These are phyloP conservation scores for Corythaeola cristata DNA, from an alignment of 2,113 vertebrate genomes.

Conservation along the genomic window DNA sequence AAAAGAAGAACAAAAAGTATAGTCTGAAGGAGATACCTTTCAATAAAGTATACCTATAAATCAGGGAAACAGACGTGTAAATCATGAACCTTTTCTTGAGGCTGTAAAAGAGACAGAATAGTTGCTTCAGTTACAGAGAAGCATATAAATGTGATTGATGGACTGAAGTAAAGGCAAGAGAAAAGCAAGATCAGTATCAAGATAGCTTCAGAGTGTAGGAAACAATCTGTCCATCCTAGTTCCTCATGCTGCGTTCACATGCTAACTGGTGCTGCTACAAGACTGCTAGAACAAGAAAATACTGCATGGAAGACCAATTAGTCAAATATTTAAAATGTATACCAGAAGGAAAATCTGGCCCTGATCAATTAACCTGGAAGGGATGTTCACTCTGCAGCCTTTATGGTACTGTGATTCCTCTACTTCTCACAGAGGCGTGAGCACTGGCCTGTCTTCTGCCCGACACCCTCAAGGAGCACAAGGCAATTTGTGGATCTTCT, in stretches of 20 bases:
- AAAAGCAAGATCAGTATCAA: background rate
- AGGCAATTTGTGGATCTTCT: background rate
- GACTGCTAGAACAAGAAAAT: background rate
- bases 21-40: background rate
- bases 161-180: background rate
- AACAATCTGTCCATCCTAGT: background rate
- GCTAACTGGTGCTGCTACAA: background rate
- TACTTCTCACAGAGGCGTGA: background rate
- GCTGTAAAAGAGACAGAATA: background rate
- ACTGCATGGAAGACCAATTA: background rate
- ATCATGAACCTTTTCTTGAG: background rate
- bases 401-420: background rate
- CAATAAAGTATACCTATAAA: background rate
- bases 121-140: background rate
- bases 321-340: background rate
- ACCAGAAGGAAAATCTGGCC: background rate
- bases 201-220: background rate
- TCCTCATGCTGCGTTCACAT: fast-evolving
- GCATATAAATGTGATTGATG: background rate
- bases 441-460: background rate
- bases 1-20: background rate
- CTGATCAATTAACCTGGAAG: background rate
- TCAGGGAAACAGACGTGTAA: background rate
- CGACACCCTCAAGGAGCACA: background rate
- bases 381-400: background rate